Evolutionary conservation across 2,113 vertebrate genomes (phyloP).

Genomic region (Hemibagrus wyckioides): DNA sequence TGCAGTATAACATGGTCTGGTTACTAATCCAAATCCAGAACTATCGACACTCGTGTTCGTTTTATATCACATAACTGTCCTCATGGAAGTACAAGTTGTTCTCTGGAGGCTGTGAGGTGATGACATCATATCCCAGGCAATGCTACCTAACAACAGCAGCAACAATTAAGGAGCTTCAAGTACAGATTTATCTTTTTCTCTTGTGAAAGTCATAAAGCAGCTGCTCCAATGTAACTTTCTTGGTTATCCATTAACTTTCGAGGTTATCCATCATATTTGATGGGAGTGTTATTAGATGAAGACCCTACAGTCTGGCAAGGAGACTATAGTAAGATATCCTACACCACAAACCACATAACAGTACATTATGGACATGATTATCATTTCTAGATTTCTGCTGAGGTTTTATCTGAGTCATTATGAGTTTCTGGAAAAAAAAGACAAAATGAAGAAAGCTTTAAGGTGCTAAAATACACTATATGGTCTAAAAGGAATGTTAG

Average conservation of each 20-base stretch:
- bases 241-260: neutral
- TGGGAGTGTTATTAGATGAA: neutral
- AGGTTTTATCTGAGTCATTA: neutral
- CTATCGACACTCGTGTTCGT: neutral
- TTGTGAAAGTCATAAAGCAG: neutral
- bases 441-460: neutral
- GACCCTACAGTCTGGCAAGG: neutral
- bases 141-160: constrained; percentile 19
- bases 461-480: neutral
- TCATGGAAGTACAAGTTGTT: neutral
- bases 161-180: constrained; percentile 5
- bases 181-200: neutral
- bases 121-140: constrained; percentile 20
- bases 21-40: constrained; percentile 11
- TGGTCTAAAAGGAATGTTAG: neutral
- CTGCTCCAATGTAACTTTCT: neutral
- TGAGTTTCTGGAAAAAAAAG: neutral
- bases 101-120: constrained; percentile 8
- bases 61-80: neutral
- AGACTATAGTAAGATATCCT: neutral
- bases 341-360: neutral
- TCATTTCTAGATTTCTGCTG: neutral
- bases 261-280: neutral
- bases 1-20: constrained; percentile 17
- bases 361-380: neutral